phyloP scores from a whole-genome alignment of 2,888 invertebrate species.

The Ramazzottius varieornatus region DNA sequence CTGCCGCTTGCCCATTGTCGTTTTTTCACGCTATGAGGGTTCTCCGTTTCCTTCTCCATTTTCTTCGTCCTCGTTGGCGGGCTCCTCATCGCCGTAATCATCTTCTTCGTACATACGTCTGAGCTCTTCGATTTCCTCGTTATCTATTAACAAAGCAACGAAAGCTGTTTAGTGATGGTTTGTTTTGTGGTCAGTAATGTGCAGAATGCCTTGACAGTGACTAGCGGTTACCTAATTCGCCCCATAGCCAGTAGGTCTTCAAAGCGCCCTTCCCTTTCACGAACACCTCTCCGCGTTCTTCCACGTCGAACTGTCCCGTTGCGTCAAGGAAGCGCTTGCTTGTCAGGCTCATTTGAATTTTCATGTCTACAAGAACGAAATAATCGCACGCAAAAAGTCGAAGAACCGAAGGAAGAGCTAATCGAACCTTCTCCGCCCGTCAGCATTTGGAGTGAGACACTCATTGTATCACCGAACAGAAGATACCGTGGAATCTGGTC shows the following conservation, averaged over 20 bases:
- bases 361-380: background rate
- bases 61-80: background rate
- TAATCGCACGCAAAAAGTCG: background rate
- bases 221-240: background rate
- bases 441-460: background rate
- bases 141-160: background rate
- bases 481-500: background rate
- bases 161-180: too few species aligned
- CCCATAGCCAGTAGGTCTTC: background rate
- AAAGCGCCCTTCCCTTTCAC: background rate
- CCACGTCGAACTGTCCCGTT: background rate
- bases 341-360: background rate
- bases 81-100: background rate
- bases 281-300: background rate
- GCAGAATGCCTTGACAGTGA: background rate
- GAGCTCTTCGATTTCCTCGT: background rate
- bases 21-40: background rate
- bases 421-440: background rate
- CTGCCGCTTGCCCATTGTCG: too few species aligned
- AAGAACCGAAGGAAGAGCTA: background rate
- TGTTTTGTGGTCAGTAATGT: background rate
- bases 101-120: background rate
- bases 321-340: background rate
- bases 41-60: background rate
- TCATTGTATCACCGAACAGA: background rate